Conservation (phyloP, 2,113 vertebrate genomes). For the Myotis davidii region DNA sequence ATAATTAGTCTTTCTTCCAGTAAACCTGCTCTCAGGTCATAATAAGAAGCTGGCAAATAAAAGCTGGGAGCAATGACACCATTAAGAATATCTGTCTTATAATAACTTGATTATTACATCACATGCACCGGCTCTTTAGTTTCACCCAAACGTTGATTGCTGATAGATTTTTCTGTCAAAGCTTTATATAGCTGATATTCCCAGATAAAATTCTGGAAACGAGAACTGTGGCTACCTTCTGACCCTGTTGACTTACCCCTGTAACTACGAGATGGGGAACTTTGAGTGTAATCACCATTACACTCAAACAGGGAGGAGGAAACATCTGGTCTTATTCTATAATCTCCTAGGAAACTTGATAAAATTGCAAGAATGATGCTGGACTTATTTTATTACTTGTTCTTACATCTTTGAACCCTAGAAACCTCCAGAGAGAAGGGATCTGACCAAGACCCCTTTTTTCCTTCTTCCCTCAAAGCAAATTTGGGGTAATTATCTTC, state of each 20-base stretch:
- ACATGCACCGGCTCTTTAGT: neutral
- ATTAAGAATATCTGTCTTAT: neutral
- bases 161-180: neutral
- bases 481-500: neutral
- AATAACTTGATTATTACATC: neutral
- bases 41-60: neutral
- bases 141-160: neutral
- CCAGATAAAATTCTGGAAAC: neutral
- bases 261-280: neutral
- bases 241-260: neutral
- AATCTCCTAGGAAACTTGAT: neutral
- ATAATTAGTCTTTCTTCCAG: neutral
- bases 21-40: neutral
- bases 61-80: neutral
- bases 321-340: neutral
- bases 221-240: neutral
- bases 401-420: conserved; percentile 9
- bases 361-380: neutral
- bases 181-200: neutral
- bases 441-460: neutral
- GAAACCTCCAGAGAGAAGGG: neutral
- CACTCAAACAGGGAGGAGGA: neutral
- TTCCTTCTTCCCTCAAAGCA: neutral
- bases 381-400: neutral
- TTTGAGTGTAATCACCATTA: neutral